Base-by-base conservation (phyloP, 1,140 invertebrate species). In the Nylanderia fulva region DNA sequence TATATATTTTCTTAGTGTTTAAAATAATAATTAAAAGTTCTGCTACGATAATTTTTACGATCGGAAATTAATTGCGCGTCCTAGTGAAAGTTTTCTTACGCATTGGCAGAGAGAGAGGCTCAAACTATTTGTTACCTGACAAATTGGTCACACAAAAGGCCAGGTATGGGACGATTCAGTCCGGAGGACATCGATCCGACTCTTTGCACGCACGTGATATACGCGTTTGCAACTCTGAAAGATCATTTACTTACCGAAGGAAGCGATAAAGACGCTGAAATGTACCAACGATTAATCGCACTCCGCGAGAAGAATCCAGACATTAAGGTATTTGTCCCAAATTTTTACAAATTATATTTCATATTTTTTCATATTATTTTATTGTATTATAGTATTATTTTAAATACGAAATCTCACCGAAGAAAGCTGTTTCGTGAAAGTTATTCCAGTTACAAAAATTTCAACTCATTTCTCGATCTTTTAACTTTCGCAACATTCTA, bases 61-160 rank as follows among this genome's bases (percentile, higher is more conserved):
- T 24, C 11, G 42, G 27, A 63, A 2, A 13, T 58, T 66, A 39
- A 42, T 11, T 6, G 45, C 15, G 18, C 15, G 7, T 45, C 5
- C 27, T 68, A 61, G 52, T 74, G 2, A 69, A 61, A 4, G 29
- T 71, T 68, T 63, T 83, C 61, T 86, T 84, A 18, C 15, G 24
- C 45, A 45, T 87, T 94, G 94, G 1, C 92, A 98, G 98, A 96
- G 85, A 96, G 98, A 76, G 96, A 96, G 80, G 96, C 98, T 0
- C 97, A 98, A 95, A 96, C 98, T 0, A 97, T 99, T 87, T 99
- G 99, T 93, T 99, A 99, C 92, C 96, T 98, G 93, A 99, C 99
- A 1, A 99, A 98, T 88, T 99, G 98, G 98, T 98, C 98, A 0
- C 96, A 97, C 83, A 99, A 98, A 92, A 95, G 98, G 63, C 97